These are phyloP conservation scores for Gadus chalcogrammus DNA, from an alignment of 2,113 vertebrate genomes.

Conservation along the genomic window DNA sequence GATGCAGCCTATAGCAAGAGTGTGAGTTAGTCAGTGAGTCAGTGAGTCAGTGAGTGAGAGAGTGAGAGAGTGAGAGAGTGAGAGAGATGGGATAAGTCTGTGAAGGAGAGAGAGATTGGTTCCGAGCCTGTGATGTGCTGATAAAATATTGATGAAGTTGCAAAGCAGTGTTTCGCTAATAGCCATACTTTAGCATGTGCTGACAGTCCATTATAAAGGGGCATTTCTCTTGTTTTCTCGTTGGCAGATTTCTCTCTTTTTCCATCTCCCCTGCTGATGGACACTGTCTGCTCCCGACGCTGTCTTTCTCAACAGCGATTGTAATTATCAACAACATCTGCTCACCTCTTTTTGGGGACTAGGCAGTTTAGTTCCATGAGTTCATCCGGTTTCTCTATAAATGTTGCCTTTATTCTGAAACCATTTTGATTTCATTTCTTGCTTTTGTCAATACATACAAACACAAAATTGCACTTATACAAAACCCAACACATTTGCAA, in stretches of 20 bases:
- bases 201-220: constrained; percentile 50
- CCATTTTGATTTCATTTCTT: too few relatives aligned
- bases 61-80: background rate
- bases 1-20: too few relatives aligned
- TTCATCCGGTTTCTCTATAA: too few relatives aligned
- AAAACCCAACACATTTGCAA: too few relatives aligned
- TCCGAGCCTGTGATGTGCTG: constrained; percentile 41
- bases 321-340: constrained; percentile 52
- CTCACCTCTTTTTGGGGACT: constrained; percentile 17
- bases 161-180: constrained; percentile 60
- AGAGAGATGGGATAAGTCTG: constrained; percentile 7
- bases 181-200: constrained; percentile 55
- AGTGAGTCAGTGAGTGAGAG: background rate
- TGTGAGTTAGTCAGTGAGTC: too few relatives aligned
- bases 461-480: too few relatives aligned
- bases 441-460: too few relatives aligned
- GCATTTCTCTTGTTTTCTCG: constrained; percentile 33
- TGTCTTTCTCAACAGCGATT: constrained; percentile 41
- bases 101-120: constrained; percentile 22
- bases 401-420: background rate
- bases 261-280: constrained; percentile 11
- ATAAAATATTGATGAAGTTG: constrained; percentile 69
- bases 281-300: constrained; percentile 4
- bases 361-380: constrained; percentile 7
- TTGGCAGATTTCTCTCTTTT: constrained; percentile 29